Conservation (phyloP, 1,140 invertebrate species). For the Drosophila truncata region DNA sequence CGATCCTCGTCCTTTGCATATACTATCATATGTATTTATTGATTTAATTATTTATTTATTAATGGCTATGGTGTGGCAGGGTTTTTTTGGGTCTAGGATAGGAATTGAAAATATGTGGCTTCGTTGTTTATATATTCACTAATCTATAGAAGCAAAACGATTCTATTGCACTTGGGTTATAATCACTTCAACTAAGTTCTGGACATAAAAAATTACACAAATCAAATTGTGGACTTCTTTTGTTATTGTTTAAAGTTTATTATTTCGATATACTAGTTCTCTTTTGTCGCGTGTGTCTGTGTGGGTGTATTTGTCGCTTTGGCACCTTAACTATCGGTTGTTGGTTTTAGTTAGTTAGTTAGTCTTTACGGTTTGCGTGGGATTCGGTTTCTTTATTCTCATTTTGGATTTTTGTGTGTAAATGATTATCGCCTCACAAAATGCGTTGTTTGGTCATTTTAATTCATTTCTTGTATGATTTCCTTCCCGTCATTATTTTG, state of each 20-base stretch:
- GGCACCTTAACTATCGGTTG: constrained; percentile 33
- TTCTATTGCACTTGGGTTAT: constrained; percentile 58
- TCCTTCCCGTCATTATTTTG: constrained; percentile 41
- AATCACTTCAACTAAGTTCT: constrained; percentile 62
- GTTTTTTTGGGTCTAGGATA: constrained; percentile 12
- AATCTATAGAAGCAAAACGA: constrained; percentile 67
- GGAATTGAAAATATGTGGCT: constrained; percentile 13
- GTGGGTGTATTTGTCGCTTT: constrained; percentile 33
- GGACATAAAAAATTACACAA: constrained; percentile 44
- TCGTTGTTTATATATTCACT: constrained; percentile 56
- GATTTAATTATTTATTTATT: constrained; percentile 31
- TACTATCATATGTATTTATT: constrained; percentile 23
- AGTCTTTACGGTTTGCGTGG: constrained; percentile 49
- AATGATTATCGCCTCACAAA: constrained; percentile 75
- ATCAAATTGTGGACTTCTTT: constrained; percentile 46
- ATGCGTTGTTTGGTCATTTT: constrained; percentile 61
- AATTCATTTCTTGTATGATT: neutral
- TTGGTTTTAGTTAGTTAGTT: constrained; percentile 29
- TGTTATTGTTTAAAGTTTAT: constrained; percentile 45
- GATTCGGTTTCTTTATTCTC: constrained; percentile 29
- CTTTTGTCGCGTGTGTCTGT: constrained; percentile 28
- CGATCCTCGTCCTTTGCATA: constrained; percentile 36
- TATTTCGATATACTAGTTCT: constrained; percentile 46
- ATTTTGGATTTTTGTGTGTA: constrained; percentile 51
- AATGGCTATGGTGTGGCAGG: constrained; percentile 4